phyloP scores from a whole-genome alignment of 2,113 vertebrate genomes.

The Stegostoma tigrinum region DNA sequence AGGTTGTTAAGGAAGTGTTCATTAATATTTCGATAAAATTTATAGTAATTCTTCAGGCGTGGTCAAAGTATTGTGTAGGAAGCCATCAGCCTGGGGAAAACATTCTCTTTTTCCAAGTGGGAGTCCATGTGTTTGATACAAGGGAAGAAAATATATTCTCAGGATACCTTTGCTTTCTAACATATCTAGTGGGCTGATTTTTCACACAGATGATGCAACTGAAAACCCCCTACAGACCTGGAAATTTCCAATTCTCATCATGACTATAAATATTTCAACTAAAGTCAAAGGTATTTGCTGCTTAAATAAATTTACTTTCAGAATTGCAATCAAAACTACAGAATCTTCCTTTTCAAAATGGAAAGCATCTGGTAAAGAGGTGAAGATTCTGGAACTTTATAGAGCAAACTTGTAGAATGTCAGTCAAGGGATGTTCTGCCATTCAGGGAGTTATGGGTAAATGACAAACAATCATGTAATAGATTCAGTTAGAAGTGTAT shows the following conservation, averaged over 20 bases:
- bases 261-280: not conserved
- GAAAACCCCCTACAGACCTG: not conserved
- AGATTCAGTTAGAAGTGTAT: not conserved
- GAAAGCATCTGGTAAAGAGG: not conserved
- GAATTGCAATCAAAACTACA: not conserved
- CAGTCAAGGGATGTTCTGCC: not conserved
- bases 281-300: not conserved
- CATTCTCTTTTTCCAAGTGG: not conserved
- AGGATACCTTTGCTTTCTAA: not conserved
- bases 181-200: not conserved
- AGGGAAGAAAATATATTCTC: not conserved
- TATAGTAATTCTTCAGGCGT: not conserved
- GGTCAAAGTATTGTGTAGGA: not conserved
- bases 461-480: not conserved
- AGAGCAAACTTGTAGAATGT: not conserved
- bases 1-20: not conserved
- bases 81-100: not conserved
- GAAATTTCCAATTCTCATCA: not conserved
- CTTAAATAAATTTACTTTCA: not conserved
- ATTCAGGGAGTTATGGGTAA: not conserved
- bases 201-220: not conserved
- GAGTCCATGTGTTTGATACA: slow-evolving; percentile 31
- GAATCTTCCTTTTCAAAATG: not conserved
- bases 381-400: not conserved
- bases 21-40: not conserved